phyloP scores from a whole-genome alignment of 2,888 invertebrate genomes.

The Rhopalosiphum nymphaeae region DNA sequence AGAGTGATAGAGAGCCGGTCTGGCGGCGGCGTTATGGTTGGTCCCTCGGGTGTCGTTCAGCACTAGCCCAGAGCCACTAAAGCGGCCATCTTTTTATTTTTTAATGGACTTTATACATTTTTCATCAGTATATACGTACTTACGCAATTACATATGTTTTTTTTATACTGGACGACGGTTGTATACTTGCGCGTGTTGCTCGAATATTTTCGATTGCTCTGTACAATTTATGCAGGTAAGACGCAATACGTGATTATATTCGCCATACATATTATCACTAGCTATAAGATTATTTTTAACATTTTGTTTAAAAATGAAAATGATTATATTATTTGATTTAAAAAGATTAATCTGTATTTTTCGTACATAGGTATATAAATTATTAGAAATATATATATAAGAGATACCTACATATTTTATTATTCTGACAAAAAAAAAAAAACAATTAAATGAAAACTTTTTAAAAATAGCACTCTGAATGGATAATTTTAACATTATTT shows the following conservation, averaged over 20 bases:
- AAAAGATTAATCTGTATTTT: no score
- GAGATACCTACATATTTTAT: no score
- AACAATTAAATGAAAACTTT: no score
- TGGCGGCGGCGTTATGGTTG: slow-evolving; percentile 21
- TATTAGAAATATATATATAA: no score
- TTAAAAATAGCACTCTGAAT: no score
- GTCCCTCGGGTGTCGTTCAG: slow-evolving; percentile 48
- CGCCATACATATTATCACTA: background rate
- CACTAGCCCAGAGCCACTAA: slow-evolving; percentile 13
- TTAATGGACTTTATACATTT: slow-evolving; percentile 51
- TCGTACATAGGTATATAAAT: no score
- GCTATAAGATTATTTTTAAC: background rate
- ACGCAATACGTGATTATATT: background rate
- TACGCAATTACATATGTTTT: slow-evolving; percentile 38
- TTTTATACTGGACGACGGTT: background rate
- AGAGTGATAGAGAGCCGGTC: slow-evolving; percentile 16
- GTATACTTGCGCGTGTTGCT: background rate
- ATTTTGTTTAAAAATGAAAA: background rate
- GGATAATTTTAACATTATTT: no score
- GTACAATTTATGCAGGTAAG: background rate
- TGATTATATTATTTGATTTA: no score
- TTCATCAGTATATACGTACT: slow-evolving; percentile 14
- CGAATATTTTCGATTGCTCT: background rate
- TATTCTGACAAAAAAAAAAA: no score
- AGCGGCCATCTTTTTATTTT: slow-evolving; percentile 47